A percentile compares a stretch with the other conserved stretches of the same genome.
Conservation (phyloP, 2,888 invertebrate species). For the Eristalis intricaria region DNA sequence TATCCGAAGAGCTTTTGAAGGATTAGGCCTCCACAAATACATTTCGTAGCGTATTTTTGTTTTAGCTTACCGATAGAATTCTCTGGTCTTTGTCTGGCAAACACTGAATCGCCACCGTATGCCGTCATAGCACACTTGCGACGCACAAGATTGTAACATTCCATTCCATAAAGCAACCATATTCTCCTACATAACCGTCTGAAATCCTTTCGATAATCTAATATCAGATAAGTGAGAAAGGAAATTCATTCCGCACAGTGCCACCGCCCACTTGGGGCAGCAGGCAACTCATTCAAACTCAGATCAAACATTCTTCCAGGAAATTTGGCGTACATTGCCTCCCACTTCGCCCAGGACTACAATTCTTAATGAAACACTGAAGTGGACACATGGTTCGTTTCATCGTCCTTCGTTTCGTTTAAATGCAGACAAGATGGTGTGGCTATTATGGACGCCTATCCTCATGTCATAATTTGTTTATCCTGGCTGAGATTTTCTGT, state of each 20-base stretch:
- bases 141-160: too few species aligned
- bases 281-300: neutral
- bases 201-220: neutral
- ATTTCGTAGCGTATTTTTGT: too few species aligned
- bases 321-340: neutral
- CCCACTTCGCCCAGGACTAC: neutral
- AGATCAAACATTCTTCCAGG: neutral
- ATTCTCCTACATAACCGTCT: neutral
- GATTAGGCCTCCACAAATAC: too few species aligned
- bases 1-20: too few species aligned
- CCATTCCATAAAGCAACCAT: neutral
- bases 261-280: neutral
- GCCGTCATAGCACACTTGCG: too few species aligned
- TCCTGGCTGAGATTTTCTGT: neutral
- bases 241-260: neutral
- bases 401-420: neutral
- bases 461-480: neutral
- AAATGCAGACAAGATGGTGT: neutral
- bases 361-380: neutral
- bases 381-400: neutral
- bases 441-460: neutral
- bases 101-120: too few species aligned
- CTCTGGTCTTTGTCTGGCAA: too few species aligned
- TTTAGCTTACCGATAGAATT: too few species aligned
- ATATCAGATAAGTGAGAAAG: neutral